phyloP scores from a whole-genome alignment of 2,888 invertebrate species.

The Epistrophella euchroma region DNA sequence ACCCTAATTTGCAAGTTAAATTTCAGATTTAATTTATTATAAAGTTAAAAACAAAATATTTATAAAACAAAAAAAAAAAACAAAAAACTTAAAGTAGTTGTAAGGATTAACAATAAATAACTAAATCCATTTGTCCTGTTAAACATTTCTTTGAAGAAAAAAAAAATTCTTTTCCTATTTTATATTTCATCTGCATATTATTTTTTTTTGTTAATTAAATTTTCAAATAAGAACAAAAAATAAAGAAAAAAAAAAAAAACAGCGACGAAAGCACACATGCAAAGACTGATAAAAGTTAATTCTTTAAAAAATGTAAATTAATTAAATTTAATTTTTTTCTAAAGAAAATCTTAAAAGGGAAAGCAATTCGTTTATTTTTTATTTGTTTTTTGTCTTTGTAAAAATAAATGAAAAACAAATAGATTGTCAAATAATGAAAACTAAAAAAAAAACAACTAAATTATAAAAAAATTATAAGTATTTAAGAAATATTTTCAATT shows the following conservation, averaged over 20 bases:
- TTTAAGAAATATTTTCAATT: slow-evolving; percentile 68
- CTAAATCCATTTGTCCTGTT: slow-evolving; percentile 40
- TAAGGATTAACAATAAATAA: slow-evolving; percentile 14
- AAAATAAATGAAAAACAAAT: slow-evolving; percentile 64
- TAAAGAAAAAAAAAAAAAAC: slow-evolving; percentile 20
- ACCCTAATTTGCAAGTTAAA: slow-evolving; percentile 73
- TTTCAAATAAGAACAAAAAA: slow-evolving; percentile 5
- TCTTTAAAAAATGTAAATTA: slow-evolving; percentile 59
- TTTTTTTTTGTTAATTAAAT: slow-evolving; percentile 20
- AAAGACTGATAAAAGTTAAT: slow-evolving; percentile 77
- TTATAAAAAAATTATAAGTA: slow-evolving; percentile 67
- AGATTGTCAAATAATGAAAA: slow-evolving; percentile 62
- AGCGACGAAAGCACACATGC: slow-evolving; percentile 77
- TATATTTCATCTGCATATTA: slow-evolving; percentile 25
- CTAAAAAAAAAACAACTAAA: slow-evolving; percentile 64
- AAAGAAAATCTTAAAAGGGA: slow-evolving; percentile 26
- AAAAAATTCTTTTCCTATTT: slow-evolving; percentile 30
- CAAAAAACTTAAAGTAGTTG: slow-evolving; percentile 16
- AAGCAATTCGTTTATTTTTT: slow-evolving; percentile 55
- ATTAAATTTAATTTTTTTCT: slow-evolving; percentile 43
- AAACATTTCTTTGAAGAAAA: not conserved
- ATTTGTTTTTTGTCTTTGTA: slow-evolving; percentile 76
- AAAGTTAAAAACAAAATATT: slow-evolving; percentile 60
- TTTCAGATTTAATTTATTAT: slow-evolving; percentile 71
- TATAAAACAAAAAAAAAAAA: slow-evolving; percentile 45